A percentile compares a stretch with the other conserved stretches of the same genome.
Evolutionary conservation across 2,113 vertebrate species (phyloP).

Genomic region (Neolamprologus ventralis): DNA sequence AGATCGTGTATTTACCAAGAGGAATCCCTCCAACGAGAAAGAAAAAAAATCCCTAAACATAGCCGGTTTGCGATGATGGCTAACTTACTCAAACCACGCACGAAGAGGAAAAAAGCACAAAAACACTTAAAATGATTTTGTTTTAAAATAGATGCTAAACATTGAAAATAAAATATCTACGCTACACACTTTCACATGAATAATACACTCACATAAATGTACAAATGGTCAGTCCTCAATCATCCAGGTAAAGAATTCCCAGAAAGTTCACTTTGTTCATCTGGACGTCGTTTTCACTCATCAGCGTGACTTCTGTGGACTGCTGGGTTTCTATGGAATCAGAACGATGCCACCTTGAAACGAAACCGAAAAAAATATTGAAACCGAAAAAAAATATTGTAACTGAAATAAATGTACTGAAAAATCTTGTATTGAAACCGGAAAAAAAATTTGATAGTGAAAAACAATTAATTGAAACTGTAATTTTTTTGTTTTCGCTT

Average conservation of each 20-base stretch:
- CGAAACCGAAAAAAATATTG: no score
- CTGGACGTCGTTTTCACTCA: not conserved
- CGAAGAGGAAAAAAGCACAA: fast-evolving
- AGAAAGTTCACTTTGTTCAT: not conserved
- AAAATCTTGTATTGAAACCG: no score
- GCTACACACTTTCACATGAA: not conserved
- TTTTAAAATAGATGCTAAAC: not conserved
- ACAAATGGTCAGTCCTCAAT: not conserved
- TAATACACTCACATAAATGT: not conserved
- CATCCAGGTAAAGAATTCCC: not conserved
- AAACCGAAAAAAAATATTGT: no score
- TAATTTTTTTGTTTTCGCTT: no score
- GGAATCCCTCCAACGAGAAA: not conserved
- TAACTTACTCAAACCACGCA: not conserved
- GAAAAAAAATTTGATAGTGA: no score
- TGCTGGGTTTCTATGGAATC: no score
- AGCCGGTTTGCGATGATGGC: fast-evolving
- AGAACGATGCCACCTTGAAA: no score
- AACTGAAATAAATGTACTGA: no score
- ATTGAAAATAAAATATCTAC: not conserved
- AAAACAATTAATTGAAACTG: no score
- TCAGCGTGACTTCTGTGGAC: not conserved
- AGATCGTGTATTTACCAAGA: not conserved
- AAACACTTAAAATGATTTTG: not conserved
- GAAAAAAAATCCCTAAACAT: not conserved